Base-by-base conservation (phyloP, 2,113 vertebrate species). In the Petromus typicus region DNA sequence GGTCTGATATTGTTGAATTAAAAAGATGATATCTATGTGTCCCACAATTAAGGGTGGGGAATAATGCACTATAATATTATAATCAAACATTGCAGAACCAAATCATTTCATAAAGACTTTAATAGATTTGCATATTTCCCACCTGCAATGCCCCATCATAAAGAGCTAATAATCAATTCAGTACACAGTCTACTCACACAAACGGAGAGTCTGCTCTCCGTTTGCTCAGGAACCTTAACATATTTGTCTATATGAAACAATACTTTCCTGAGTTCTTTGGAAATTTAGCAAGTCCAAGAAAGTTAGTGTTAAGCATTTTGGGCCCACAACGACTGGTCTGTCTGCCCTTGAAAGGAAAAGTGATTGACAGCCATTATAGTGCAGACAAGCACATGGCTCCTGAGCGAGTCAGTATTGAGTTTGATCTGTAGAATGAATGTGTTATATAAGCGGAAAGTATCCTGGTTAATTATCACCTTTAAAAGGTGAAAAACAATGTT, bases 391-490 rank as follows among this genome's bases (percentile, higher is more conserved):
- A 69, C n/a, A 51, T 8, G 11, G 22, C 14, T 56, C 34, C 20
- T 61, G 1, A 22, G 37, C 34, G 64, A 95, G 82, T 83, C 17
- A 82, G 86, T 59, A 40, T 25, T 13, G 32, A 94, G 71, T 93
- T 91, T 87, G 23, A 81, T 82, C 56, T 88, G 64, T 85, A 81
- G 71, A 85, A 66, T 43, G 64, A 67, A 75, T 30, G 22, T 78
- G 2, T 71, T 81, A 71, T 16, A 80, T 71, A 89, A 73, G 40
- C 86, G 43, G 78, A 67, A 94, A 59, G 16, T 32, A 92, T 34
- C 25, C 81, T 59, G 40, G 3, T 82, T 95, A 9, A 93, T 90
- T 89, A 92, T 93, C 64, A 94, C 67, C 20, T 83, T 81, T 91
- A 59, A 91, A 86, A 66, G 37, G 12, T 75, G 54, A 75, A 88